Evolutionary conservation across 2,888 invertebrate species (phyloP).

Genomic region (Drosophila aldrichi): DNA sequence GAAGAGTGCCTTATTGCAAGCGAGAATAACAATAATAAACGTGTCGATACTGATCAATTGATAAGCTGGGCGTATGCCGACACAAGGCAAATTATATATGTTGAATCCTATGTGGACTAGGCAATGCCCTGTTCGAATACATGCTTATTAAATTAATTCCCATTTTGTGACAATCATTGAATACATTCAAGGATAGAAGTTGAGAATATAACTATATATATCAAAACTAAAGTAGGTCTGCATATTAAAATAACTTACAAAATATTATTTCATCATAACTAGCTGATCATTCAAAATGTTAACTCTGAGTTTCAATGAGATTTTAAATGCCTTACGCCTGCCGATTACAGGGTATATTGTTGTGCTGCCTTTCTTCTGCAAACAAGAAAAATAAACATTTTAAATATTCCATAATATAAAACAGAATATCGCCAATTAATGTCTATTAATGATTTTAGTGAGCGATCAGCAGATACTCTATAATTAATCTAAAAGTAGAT

Average conservation of each 20-base stretch:
- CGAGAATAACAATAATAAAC: slow-evolving; percentile 12
- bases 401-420: background rate
- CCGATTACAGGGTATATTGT: background rate
- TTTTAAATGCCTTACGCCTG: background rate
- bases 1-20: slow-evolving; percentile 16
- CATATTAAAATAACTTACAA: too few species aligned
- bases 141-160: too few species aligned
- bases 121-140: background rate
- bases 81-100: too few species aligned
- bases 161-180: too few species aligned
- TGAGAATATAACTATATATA: too few species aligned
- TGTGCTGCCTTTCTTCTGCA: background rate
- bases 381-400: background rate
- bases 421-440: background rate
- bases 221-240: too few species aligned
- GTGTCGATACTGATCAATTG: slow-evolving; percentile 24
- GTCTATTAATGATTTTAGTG: background rate
- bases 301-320: background rate
- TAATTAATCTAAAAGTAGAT: background rate
- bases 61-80: slow-evolving; percentile 23
- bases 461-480: background rate
- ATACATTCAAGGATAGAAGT: too few species aligned
- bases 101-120: too few species aligned
- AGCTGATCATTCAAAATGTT: too few species aligned
- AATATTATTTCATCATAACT: too few species aligned